These are phyloP conservation scores for Hypomecis punctinalis DNA, from an alignment of 2,888 invertebrate species.

Conservation along the genomic window DNA sequence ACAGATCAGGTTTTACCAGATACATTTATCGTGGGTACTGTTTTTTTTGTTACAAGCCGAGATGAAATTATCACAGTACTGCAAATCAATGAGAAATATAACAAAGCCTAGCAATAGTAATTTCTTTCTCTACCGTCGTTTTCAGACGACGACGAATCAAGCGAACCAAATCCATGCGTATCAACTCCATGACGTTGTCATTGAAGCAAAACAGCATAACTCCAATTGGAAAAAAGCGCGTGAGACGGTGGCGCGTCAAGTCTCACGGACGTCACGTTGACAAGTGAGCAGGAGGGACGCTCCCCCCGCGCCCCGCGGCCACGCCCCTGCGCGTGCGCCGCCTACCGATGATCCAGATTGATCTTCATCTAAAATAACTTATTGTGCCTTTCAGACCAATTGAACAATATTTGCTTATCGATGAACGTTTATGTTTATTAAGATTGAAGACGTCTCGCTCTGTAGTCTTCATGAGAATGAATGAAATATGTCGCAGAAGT, in stretches of 20 bases:
- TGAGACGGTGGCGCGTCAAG: conserved; percentile 59
- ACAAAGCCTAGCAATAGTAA: too few species aligned
- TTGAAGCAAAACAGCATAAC: conserved; percentile 14
- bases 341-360: conserved; percentile 75
- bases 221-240: conserved; percentile 45
- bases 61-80: too few species aligned
- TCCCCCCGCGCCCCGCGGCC: conserved; percentile 59
- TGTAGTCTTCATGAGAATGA: conserved; percentile 8
- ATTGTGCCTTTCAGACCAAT: conserved; percentile 47
- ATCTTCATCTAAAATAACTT: conserved; percentile 68
- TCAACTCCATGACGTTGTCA: conserved; percentile 2
- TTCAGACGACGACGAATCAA: too few species aligned
- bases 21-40: too few species aligned
- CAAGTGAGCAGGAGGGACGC: conserved; percentile 73
- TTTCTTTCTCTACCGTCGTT: too few species aligned
- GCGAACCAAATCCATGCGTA: neutral
- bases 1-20: too few species aligned
- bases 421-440: conserved; percentile 32
- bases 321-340: conserved; percentile 70
- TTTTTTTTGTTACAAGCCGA: too few species aligned
- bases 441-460: conserved; percentile 31
- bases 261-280: conserved; percentile 63
- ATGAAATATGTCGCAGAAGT: neutral
- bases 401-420: conserved; percentile 41
- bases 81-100: too few species aligned